A percentile compares a stretch with the other conserved stretches of the same genome.
Conservation (phyloP, 1,140 invertebrate species). For the Doryteuthis pealeii region DNA sequence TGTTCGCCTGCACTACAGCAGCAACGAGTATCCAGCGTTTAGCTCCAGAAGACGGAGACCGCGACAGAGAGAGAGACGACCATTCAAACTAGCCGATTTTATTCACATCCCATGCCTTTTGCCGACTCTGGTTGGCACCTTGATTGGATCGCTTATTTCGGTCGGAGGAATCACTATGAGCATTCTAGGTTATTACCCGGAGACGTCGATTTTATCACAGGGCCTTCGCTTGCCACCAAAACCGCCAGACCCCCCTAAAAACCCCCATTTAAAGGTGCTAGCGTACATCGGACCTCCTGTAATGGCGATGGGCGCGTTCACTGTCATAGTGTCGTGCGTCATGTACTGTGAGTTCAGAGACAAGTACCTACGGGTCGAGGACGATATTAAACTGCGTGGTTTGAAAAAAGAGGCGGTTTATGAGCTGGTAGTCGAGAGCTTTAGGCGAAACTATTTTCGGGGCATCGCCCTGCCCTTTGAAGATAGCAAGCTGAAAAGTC, state of each 20-base stretch:
- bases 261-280: constrained; percentile 25
- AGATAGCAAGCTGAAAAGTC: neutral
- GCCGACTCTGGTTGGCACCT: constrained; percentile 31
- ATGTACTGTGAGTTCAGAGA: constrained; percentile 54
- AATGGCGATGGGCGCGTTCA: constrained; percentile 50
- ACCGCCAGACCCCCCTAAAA: constrained; percentile 11
- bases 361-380: constrained; percentile 42
- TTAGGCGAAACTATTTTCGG: constrained; percentile 50
- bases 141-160: constrained; percentile 33
- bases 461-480: constrained; percentile 44
- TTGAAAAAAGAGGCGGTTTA: constrained; percentile 39
- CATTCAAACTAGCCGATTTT: constrained; percentile 34
- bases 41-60: neutral
- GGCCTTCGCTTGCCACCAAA: constrained; percentile 19
- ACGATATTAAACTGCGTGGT: constrained; percentile 17
- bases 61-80: constrained; percentile 18
- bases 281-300: constrained; percentile 45
- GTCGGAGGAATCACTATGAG: constrained; percentile 26
- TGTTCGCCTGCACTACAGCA: neutral
- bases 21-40: neutral
- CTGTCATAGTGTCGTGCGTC: constrained; percentile 46
- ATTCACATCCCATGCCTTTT: constrained; percentile 40
- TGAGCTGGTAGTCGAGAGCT: constrained; percentile 44
- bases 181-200: constrained; percentile 32
- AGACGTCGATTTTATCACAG: constrained; percentile 21